Percentiles rank a stretch among this genome's conserved stretches.
Evolutionary conservation across 2,888 invertebrate genomes (phyloP).

Genomic region (Carterocephalus palaemon): DNA sequence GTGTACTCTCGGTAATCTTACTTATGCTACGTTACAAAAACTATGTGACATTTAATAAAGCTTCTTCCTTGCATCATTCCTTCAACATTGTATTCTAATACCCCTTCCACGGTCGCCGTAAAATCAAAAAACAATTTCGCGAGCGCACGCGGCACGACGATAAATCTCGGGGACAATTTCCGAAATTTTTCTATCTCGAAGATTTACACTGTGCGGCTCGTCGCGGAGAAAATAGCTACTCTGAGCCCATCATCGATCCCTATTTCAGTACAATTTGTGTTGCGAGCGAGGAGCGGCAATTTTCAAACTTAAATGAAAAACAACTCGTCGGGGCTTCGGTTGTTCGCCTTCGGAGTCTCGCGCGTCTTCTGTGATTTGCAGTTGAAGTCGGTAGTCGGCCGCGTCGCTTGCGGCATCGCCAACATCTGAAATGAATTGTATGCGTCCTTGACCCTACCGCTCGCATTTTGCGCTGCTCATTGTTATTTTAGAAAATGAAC

Average conservation of each 20-base stretch:
- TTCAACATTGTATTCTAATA: slow-evolving; percentile 29
- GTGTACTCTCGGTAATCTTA: too few relatives aligned
- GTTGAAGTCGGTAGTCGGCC: slow-evolving; percentile 47
- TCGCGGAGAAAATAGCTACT: slow-evolving; percentile 73
- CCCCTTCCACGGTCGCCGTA: slow-evolving; percentile 39
- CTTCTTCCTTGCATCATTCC: not conserved
- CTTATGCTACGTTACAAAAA: slow-evolving; percentile 1
- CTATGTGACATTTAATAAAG: slow-evolving; percentile 7
- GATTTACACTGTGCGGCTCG: slow-evolving; percentile 66
- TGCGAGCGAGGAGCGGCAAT: slow-evolving; percentile 64
- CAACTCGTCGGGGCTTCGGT: slow-evolving; percentile 47
- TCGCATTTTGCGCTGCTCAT: too few relatives aligned
- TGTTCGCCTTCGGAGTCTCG: slow-evolving; percentile 35
- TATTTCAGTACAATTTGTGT: slow-evolving; percentile 74
- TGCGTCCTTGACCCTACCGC: too few relatives aligned
- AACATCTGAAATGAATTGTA: too few relatives aligned
- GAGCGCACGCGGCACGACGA: slow-evolving; percentile 46
- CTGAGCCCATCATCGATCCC: slow-evolving; percentile 75
- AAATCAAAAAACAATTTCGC: slow-evolving; percentile 66
- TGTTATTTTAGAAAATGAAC: too few relatives aligned
- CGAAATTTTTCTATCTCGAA: slow-evolving; percentile 73
- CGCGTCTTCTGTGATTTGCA: slow-evolving; percentile 39
- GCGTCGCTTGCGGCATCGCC: slow-evolving; percentile 37
- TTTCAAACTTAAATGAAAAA: slow-evolving; percentile 78
- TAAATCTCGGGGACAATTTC: slow-evolving; percentile 72